Conservation (phyloP, 2,797 vertebrate genomes). For the Chaetodon trifasciatus region DNA sequence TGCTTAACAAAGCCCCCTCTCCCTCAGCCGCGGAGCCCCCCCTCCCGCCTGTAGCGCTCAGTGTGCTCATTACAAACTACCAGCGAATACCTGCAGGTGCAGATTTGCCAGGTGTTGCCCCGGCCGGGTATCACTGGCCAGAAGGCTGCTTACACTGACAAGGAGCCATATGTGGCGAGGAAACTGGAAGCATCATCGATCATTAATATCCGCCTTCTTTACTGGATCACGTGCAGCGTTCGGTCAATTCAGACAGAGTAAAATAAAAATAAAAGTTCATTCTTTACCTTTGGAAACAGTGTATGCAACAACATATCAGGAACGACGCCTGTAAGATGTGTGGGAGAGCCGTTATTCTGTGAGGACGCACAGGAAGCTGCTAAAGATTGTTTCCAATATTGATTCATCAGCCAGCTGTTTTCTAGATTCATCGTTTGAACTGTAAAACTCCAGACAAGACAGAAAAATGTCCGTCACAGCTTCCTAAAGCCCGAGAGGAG, state of each 20-base stretch:
- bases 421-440: not conserved
- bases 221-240: not conserved
- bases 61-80: slow-evolving; percentile 38
- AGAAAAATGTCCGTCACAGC: not conserved
- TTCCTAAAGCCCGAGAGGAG: not conserved
- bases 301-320: not conserved
- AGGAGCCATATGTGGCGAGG: not conserved
- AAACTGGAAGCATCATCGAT: slow-evolving; percentile 35
- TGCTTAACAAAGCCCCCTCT: slow-evolving; percentile 57
- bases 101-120: slow-evolving; percentile 57
- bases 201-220: not conserved
- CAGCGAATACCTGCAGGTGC: slow-evolving; percentile 52
- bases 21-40: slow-evolving; percentile 10
- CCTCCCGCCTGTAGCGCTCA: slow-evolving; percentile 18
- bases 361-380: not conserved
- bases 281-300: slow-evolving; percentile 4
- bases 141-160: slow-evolving; percentile 11
- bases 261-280: not conserved
- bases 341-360: too few species aligned
- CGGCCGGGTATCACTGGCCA: slow-evolving; percentile 27
- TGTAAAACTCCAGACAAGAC: not conserved
- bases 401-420: not conserved
- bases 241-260: slow-evolving; percentile 20
- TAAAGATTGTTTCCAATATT: not conserved
- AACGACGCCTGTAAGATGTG: not conserved